Conservation (phyloP, 1,140 invertebrate species). For the Cydia strobilella region DNA sequence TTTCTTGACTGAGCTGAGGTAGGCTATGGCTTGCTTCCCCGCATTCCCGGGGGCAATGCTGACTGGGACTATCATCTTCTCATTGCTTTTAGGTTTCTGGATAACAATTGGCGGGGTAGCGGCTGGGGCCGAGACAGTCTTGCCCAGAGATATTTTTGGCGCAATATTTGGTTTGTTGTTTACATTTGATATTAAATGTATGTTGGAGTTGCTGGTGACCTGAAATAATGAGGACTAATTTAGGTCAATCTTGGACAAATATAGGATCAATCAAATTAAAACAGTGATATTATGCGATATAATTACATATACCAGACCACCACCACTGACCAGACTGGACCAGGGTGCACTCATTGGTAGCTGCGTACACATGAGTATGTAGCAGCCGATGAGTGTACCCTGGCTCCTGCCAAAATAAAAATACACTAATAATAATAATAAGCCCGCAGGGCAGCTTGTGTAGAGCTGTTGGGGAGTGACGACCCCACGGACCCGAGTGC, state of each 20-base stretch:
- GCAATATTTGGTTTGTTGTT: slow-evolving; percentile 70
- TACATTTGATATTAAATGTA: slow-evolving; percentile 73
- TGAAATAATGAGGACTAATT: slow-evolving; percentile 47
- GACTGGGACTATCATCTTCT: slow-evolving; percentile 75
- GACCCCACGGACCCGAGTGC: too few relatives aligned
- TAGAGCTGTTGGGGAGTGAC: too few relatives aligned
- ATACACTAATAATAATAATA: too few relatives aligned
- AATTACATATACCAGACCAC: too few relatives aligned
- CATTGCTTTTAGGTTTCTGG: slow-evolving; percentile 73
- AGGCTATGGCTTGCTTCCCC: slow-evolving; percentile 69
- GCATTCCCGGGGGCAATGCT: slow-evolving; percentile 64
- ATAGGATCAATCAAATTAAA: not conserved
- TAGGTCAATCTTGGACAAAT: not conserved
- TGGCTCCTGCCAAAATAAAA: too few relatives aligned
- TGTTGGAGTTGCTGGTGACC: slow-evolving; percentile 70
- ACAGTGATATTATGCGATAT: too few relatives aligned
- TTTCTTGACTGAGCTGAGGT: slow-evolving; percentile 73
- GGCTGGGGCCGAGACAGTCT: slow-evolving; percentile 67
- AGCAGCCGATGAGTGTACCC: too few relatives aligned
- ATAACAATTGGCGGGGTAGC: slow-evolving; percentile 74
- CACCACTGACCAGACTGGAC: too few relatives aligned
- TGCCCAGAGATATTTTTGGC: slow-evolving; percentile 63
- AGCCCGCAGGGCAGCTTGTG: too few relatives aligned
- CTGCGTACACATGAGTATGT: too few relatives aligned
- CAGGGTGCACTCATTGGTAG: too few relatives aligned